Conservation (phyloP, 2,113 vertebrate genomes). For the Grus americana region DNA sequence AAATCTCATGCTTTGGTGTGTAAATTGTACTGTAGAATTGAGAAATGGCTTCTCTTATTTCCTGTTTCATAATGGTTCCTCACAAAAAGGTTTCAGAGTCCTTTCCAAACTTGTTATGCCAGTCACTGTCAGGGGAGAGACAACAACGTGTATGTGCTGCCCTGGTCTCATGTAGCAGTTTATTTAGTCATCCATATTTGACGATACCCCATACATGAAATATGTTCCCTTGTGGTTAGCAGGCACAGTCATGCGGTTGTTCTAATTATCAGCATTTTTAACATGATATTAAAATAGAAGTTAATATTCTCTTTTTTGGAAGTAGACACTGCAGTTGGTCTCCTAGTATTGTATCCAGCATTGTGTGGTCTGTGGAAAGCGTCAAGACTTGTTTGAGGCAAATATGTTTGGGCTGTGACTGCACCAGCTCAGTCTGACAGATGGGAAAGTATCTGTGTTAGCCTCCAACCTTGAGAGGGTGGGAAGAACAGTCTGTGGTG, state of each 20-base stretch:
- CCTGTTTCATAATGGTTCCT: not conserved
- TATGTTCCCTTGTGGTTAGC: not conserved
- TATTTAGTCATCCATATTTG: not conserved
- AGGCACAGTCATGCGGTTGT: not conserved
- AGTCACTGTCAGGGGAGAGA: not conserved
- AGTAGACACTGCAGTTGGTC: not conserved
- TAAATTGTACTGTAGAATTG: not conserved
- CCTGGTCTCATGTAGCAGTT: not conserved
- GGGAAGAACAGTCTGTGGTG: not conserved
- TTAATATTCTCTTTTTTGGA: not conserved
- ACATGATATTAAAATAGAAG: not conserved
- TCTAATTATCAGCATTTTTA: not conserved
- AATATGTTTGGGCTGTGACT: not conserved
- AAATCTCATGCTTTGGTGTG: not conserved
- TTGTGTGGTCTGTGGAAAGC: not conserved
- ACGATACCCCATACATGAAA: not conserved
- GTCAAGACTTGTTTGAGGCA: not conserved
- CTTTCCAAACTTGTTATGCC: not conserved
- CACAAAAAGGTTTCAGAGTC: not conserved
- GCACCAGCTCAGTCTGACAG: not conserved
- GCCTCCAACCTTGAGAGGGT: not conserved
- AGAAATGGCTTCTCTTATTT: not conserved
- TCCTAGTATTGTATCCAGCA: not conserved
- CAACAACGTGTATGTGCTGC: not conserved
- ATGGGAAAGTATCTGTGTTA: not conserved